Evolutionary conservation across 1,140 invertebrate species (phyloP).

Genomic region (Agrypnia vestita): DNA sequence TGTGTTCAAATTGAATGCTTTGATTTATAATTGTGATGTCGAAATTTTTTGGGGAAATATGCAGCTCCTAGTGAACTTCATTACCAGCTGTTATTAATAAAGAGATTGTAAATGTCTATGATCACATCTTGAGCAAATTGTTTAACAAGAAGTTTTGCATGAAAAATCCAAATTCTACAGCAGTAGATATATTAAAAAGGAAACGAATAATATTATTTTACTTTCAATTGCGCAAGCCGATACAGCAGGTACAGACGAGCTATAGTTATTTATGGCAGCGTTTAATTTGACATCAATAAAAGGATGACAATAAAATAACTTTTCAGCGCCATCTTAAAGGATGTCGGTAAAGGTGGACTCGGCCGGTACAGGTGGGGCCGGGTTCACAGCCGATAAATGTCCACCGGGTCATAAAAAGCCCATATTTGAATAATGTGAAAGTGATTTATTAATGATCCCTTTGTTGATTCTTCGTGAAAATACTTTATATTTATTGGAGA

Average conservation of each 20-base stretch:
- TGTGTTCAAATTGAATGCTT: too few species aligned
- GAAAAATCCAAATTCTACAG: too few species aligned
- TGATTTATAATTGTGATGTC: too few species aligned
- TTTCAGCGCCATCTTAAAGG: slow-evolving; percentile 43
- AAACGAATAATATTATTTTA: too few species aligned
- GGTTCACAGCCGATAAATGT: slow-evolving; percentile 13
- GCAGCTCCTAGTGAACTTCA: too few species aligned
- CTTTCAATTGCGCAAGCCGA: neutral
- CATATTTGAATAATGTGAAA: slow-evolving; percentile 28
- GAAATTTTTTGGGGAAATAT: too few species aligned
- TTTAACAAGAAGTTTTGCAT: too few species aligned
- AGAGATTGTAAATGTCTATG: too few species aligned
- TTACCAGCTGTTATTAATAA: too few species aligned
- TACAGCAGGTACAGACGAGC: neutral
- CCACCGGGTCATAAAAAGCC: slow-evolving; percentile 14
- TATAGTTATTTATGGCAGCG: slow-evolving; percentile 35
- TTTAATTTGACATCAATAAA: slow-evolving; percentile 51
- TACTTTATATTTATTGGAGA: neutral
- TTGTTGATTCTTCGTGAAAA: neutral
- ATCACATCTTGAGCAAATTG: too few species aligned
- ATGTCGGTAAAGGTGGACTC: neutral
- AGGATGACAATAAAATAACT: slow-evolving; percentile 44
- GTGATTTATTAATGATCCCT: slow-evolving; percentile 15
- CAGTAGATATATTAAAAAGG: too few species aligned
- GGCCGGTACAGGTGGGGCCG: slow-evolving; percentile 25